phyloP scores from a whole-genome alignment of 2,113 vertebrate species.

The Candoia aspera region DNA sequence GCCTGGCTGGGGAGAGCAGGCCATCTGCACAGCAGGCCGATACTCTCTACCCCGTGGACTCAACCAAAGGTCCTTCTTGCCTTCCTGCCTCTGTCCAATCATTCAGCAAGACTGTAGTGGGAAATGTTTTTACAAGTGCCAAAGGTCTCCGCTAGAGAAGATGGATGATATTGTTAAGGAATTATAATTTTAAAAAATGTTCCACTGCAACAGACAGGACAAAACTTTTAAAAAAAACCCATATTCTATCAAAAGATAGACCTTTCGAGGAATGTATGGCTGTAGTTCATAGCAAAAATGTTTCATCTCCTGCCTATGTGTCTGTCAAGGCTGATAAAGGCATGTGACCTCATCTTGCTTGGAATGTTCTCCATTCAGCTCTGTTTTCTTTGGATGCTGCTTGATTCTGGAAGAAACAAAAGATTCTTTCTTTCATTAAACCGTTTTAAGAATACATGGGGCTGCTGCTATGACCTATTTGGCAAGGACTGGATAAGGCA shows the following conservation, averaged over 20 bases:
- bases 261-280: neutral
- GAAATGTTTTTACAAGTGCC: neutral
- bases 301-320: neutral
- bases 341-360: neutral
- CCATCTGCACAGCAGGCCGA: neutral
- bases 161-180: neutral
- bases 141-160: neutral
- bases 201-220: neutral
- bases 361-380: neutral
- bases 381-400: neutral
- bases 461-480: neutral
- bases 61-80: neutral
- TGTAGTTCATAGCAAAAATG: neutral
- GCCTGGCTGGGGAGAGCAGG: neutral
- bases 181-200: neutral
- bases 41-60: neutral
- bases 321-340: neutral
- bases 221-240: too few species aligned
- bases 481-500: neutral
- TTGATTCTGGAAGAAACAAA: neutral
- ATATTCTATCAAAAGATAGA: neutral
- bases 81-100: neutral
- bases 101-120: neutral
- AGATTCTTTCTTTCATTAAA: neutral
- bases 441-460: neutral